These are phyloP conservation scores for Malurus splendens DNA, from an alignment of 2,797 vertebrate genomes.

Conservation along the genomic window DNA sequence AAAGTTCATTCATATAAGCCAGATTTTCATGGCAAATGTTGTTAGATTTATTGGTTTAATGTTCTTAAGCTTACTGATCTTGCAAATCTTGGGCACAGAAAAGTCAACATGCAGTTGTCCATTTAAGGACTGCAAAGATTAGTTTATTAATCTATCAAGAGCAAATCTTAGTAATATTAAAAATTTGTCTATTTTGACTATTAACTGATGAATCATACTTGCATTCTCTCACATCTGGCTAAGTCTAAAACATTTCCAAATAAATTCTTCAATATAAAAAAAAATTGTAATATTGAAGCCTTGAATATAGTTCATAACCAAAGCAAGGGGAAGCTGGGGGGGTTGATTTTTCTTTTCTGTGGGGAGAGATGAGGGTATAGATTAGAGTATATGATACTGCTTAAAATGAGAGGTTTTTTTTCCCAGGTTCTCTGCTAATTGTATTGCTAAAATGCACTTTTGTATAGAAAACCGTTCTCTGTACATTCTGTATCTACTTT, in stretches of 20 bases:
- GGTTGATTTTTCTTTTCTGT: no score
- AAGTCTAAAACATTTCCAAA: conserved; percentile 46
- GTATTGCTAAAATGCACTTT: conserved; percentile 70
- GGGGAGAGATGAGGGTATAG: neutral
- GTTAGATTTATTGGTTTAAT: neutral
- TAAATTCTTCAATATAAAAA: neutral
- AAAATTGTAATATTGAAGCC: conserved; percentile 28
- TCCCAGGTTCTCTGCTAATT: conserved; percentile 56
- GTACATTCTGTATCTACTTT: conserved; percentile 73
- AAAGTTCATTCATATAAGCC: conserved; percentile 37
- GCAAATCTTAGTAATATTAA: neutral
- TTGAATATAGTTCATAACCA: conserved; percentile 66
- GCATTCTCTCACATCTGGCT: neutral
- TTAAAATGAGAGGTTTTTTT: conserved; percentile 1
- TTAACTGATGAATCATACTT: conserved; percentile 9
- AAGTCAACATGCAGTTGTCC: neutral
- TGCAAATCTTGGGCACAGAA: neutral
- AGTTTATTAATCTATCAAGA: conserved; percentile 24
- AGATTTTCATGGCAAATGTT: neutral
- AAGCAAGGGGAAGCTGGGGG: conserved; percentile 52
- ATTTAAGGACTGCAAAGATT: neutral
- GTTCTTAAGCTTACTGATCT: neutral
- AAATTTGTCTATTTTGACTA: conserved; percentile 15
- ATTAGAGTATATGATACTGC: conserved; percentile 47
- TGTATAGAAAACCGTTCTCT: conserved; percentile 67